A percentile compares a stretch with the other conserved stretches of the same genome.
Evolutionary conservation across 37 sponge, comb jelly and placozoan species (phyloP).

Genomic region (Beroe ovata): DNA sequence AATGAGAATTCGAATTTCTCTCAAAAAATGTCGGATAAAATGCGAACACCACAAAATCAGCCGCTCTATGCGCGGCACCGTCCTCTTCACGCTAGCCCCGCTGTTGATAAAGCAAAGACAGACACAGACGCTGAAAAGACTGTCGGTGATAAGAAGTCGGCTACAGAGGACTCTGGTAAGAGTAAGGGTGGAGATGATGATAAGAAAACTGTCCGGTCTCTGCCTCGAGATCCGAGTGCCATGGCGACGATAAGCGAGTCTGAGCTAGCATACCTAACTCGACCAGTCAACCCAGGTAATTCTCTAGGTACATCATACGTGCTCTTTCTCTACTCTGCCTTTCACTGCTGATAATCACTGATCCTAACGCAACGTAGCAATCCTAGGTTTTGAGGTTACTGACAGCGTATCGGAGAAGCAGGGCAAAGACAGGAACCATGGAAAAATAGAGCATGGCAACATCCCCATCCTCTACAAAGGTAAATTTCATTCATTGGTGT

Average conservation of each 20-base stretch:
- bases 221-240: constrained; percentile 24
- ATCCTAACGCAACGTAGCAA: too few relatives aligned
- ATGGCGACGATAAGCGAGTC: constrained; percentile 59
- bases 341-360: too few relatives aligned
- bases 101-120: not conserved
- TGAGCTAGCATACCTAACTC: constrained; percentile 46
- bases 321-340: too few relatives aligned
- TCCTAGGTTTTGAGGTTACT: not conserved
- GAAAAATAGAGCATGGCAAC: constrained; percentile 64
- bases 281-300: constrained; percentile 34
- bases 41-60: constrained; percentile 31
- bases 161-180: not conserved
- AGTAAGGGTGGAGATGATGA: not conserved
- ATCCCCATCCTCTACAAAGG: constrained; percentile 64
- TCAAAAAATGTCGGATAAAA: not conserved
- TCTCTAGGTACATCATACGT: too few relatives aligned
- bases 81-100: not conserved
- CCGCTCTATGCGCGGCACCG: constrained; percentile 42
- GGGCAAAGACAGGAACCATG: not conserved
- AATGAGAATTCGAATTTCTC: too few relatives aligned
- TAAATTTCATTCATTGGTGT: not conserved
- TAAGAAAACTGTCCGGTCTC: constrained; percentile 1
- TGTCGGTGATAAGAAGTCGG: not conserved
- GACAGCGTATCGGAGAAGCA: not conserved
- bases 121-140: not conserved